These are phyloP conservation scores for Conopomorpha cramerella DNA, from an alignment of 1,140 invertebrate genomes.

Conservation along the genomic window DNA sequence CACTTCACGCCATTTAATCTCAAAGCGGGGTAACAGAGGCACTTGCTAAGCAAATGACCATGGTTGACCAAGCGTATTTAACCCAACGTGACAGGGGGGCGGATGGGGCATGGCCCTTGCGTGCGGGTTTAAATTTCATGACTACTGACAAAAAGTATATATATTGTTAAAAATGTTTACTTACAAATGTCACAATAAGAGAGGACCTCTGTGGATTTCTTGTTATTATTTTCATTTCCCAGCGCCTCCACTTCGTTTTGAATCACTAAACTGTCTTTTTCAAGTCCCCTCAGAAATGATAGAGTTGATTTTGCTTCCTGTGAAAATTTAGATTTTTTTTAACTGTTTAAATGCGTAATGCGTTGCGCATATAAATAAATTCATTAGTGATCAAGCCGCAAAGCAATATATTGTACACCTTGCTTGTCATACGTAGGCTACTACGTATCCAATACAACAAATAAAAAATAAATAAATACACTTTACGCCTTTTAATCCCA, in stretches of 20 bases:
- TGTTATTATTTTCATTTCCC: conserved; percentile 11
- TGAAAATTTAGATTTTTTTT: conserved; percentile 1
- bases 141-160: background rate
- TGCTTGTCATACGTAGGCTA: background rate
- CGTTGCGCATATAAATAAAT: background rate
- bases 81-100: too few species aligned
- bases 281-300: conserved; percentile 12
- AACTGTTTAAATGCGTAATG: background rate
- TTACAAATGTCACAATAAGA: conserved; percentile 14
- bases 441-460: too few species aligned
- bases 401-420: background rate
- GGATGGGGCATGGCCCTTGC: background rate
- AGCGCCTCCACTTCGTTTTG: conserved; percentile 13
- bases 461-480: too few species aligned
- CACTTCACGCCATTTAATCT: too few species aligned
- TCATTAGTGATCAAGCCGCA: background rate
- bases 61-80: too few species aligned
- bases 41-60: too few species aligned
- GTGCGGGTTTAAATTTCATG: background rate
- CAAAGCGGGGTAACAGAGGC: too few species aligned
- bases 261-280: conserved; percentile 11
- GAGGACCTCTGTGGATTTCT: conserved; percentile 10
- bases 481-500: too few species aligned
- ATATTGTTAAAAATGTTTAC: conserved; percentile 5
- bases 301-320: conserved; percentile 13